Conservation (phyloP, 2,113 vertebrate species). For the Callipepla californica region DNA sequence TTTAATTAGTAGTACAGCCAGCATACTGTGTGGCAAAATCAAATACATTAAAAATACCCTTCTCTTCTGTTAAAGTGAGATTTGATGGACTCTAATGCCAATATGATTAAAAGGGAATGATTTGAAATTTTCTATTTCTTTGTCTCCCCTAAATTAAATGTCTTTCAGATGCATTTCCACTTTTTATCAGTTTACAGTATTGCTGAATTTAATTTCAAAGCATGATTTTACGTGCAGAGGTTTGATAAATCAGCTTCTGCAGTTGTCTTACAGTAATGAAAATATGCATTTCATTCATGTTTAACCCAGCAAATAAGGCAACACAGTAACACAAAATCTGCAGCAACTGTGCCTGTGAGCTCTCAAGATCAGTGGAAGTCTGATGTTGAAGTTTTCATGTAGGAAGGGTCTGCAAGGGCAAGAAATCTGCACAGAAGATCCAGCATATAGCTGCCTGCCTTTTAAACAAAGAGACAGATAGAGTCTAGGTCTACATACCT, state of each 20-base stretch:
- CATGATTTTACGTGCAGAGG: neutral
- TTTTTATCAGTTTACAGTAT: neutral
- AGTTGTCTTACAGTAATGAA: neutral
- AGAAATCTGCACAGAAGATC: neutral
- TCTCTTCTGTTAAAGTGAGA: neutral
- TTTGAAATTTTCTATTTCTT: neutral
- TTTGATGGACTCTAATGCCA: neutral
- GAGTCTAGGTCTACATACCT: neutral
- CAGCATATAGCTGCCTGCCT: neutral
- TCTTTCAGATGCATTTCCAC: neutral
- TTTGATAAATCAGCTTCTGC: neutral
- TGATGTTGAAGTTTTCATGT: neutral
- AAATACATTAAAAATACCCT: neutral
- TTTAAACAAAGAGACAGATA: neutral
- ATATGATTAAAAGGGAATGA: neutral
- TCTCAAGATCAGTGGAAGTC: neutral
- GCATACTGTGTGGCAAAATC: conserved; percentile 57
- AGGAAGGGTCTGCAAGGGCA: neutral
- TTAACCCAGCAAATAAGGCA: neutral
- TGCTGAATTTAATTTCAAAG: neutral
- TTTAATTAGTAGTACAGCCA: conserved; percentile 77
- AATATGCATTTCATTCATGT: neutral
- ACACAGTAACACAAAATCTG: neutral
- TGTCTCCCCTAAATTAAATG: neutral
- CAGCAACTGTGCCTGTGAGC: neutral